Percentiles rank a stretch among this genome's conserved stretches.
Evolutionary conservation across 2,888 invertebrate species (phyloP).

Genomic region (Agrilus biguttatus): DNA sequence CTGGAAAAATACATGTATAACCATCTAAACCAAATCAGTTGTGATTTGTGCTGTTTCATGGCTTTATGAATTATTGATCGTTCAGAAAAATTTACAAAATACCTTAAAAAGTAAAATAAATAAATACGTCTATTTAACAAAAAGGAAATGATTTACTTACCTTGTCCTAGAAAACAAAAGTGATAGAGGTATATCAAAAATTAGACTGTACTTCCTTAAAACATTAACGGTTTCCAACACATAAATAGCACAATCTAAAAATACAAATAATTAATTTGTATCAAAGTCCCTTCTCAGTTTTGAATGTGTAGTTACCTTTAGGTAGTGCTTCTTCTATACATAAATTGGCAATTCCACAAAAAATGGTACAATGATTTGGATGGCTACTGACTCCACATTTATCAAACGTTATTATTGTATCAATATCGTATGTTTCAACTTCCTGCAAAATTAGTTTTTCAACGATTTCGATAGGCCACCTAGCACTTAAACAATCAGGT

Average conservation of each 20-base stretch:
- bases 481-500: slow-evolving; percentile 59
- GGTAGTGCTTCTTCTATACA: slow-evolving; percentile 63
- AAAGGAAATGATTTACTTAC: slow-evolving; percentile 30
- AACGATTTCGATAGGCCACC: slow-evolving; percentile 59
- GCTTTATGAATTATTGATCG: slow-evolving; percentile 50
- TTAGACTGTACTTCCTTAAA: slow-evolving; percentile 70
- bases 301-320: slow-evolving; percentile 37
- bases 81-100: slow-evolving; percentile 48
- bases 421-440: slow-evolving; percentile 60
- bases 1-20: slow-evolving; percentile 81
- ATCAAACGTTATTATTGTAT: slow-evolving; percentile 88
- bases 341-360: slow-evolving; percentile 66
- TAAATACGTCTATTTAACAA: no score
- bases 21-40: slow-evolving; percentile 88
- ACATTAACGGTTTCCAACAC: slow-evolving; percentile 75
- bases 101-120: slow-evolving; percentile 34
- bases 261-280: slow-evolving; percentile 8
- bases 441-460: slow-evolving; percentile 48
- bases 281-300: neutral
- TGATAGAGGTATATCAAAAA: slow-evolving; percentile 73
- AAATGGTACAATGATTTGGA: slow-evolving; percentile 78
- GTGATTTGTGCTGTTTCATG: slow-evolving; percentile 79
- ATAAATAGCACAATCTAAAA: slow-evolving; percentile 68
- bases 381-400: slow-evolving; percentile 86
- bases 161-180: slow-evolving; percentile 63